phyloP scores from a whole-genome alignment of 2,797 vertebrate genomes.

The Liasis olivaceus region DNA sequence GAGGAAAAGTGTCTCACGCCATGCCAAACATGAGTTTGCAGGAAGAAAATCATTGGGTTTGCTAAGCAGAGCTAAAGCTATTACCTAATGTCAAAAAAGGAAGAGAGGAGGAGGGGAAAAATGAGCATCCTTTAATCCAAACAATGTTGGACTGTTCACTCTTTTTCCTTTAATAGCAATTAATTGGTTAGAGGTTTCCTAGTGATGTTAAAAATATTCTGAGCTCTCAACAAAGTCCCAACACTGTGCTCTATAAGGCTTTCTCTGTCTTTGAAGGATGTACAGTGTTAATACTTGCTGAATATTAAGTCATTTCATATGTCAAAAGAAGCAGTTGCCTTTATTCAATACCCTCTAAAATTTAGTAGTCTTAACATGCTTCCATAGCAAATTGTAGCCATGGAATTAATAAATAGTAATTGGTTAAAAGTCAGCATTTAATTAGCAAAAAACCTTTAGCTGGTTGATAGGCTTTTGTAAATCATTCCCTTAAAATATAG shows the following conservation, averaged over 20 bases:
- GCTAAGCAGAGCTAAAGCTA: not conserved
- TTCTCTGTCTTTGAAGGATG: not conserved
- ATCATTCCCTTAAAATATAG: not conserved
- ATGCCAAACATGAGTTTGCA: conserved; percentile 23
- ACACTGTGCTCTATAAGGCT: not conserved
- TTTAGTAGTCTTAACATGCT: not conserved
- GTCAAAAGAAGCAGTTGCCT: not conserved
- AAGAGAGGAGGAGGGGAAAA: not conserved
- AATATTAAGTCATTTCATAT: not conserved
- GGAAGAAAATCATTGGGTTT: not conserved
- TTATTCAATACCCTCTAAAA: not conserved
- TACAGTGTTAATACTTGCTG: no score
- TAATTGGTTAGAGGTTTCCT: not conserved
- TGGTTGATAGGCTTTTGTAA: not conserved
- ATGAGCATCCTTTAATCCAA: not conserved
- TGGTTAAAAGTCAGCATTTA: not conserved
- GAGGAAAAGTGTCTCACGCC: not conserved
- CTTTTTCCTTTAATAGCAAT: not conserved
- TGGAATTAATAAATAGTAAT: not conserved
- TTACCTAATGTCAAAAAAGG: not conserved
- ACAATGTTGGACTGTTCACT: not conserved
- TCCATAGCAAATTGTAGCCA: not conserved
- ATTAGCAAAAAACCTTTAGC: not conserved
- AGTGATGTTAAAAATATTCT: not conserved
- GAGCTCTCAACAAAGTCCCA: not conserved